Evolutionary conservation across 2,113 vertebrate genomes (phyloP).

Genomic region (Chinchilla lanigera): DNA sequence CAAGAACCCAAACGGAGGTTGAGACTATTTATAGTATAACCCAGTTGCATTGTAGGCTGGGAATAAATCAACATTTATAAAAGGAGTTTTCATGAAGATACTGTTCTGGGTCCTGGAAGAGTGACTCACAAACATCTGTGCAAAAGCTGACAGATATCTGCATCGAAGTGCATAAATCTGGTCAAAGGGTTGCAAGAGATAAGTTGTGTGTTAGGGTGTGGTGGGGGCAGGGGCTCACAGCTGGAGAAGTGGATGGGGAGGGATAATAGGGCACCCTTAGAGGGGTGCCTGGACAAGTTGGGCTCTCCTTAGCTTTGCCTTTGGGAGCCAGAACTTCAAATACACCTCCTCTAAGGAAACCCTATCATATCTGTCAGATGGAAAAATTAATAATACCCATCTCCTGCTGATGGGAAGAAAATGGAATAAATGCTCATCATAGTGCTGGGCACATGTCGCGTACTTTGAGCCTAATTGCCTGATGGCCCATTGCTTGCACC

Average conservation of each 20-base stretch:
- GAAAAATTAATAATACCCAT: not conserved
- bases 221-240: not conserved
- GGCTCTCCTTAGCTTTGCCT: not conserved
- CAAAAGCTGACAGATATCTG: not conserved
- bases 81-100: not conserved
- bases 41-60: not conserved
- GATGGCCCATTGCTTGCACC: not conserved
- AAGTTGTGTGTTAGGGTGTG: not conserved
- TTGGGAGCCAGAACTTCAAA: not conserved
- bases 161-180: not conserved
- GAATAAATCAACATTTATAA: not conserved
- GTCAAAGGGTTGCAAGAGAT: not conserved
- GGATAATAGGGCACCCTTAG: not conserved
- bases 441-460: not conserved
- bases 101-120: slow-evolving; percentile 2
- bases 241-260: not conserved
- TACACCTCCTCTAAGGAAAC: not conserved
- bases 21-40: not conserved
- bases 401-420: not conserved
- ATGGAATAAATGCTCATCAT: not conserved
- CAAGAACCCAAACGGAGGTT: not conserved
- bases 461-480: not conserved
- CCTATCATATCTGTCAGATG: not conserved
- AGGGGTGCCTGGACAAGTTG: too few species aligned
- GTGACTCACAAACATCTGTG: not conserved